A percentile compares a stretch with the other conserved stretches of the same genome.
Conservation (phyloP, 1,140 invertebrate genomes). For the Sminthurinus signatus region DNA sequence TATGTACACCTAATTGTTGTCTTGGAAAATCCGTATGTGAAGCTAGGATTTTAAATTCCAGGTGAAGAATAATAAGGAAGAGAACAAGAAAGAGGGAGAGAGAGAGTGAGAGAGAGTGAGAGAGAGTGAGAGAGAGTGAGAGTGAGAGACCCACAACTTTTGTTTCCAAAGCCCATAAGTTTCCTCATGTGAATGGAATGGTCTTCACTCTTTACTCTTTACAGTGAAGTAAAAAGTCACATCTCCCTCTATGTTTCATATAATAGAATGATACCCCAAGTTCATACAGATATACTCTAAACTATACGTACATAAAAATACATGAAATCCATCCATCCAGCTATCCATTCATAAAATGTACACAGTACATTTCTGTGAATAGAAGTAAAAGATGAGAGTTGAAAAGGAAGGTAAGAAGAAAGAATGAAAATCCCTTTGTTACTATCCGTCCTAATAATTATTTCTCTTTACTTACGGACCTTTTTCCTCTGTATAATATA, state of each 20-base stretch:
- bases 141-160: constrained; percentile 33
- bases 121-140: too few relatives aligned
- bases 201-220: too few relatives aligned
- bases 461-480: not conserved
- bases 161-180: constrained; percentile 38
- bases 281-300: too few relatives aligned
- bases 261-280: not conserved
- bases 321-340: too few relatives aligned
- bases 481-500: too few relatives aligned
- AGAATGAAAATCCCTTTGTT: not conserved
- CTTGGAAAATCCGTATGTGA: constrained; percentile 22
- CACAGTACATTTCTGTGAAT: too few relatives aligned
- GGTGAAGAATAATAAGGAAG: constrained; percentile 16
- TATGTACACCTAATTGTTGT: constrained; percentile 24
- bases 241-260: constrained; percentile 19
- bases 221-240: constrained; percentile 33
- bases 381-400: too few relatives aligned
- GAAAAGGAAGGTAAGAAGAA: too few relatives aligned
- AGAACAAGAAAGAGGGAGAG: too few relatives aligned
- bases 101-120: too few relatives aligned
- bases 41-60: constrained; percentile 21
- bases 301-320: too few relatives aligned
- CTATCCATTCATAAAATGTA: too few relatives aligned
- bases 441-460: constrained; percentile 1
- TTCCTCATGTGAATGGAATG: constrained; percentile 31